Base-by-base conservation (phyloP, 2,113 vertebrate genomes). In the Microtus ochrogaster region DNA sequence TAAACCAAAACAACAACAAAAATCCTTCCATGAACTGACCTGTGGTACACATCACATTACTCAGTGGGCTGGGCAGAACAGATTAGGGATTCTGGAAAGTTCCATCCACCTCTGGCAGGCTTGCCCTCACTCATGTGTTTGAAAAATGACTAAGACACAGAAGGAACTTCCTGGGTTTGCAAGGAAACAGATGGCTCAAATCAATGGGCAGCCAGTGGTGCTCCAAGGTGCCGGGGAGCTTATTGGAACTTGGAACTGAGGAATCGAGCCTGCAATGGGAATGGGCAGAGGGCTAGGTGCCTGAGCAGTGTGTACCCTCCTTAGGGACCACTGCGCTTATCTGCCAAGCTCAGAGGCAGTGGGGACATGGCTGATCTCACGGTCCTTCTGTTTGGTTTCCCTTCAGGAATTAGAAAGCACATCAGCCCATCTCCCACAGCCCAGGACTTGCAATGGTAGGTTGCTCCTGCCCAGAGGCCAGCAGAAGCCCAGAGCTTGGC, bases 1-100 rank as follows among this genome's bases (percentile, higher is more conserved):
- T 26, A 63, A 83, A 63, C 58, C 14, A 44, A 77, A 82, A 63
- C 47, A 36, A 28, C 63, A 55, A 49, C 39, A 22, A 36, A 83
- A 91, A 33, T 49, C 91, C 9, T 82, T 81, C 49, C 73, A 52
- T 82, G 65, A 87, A 41, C 94, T 86, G 94, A 92, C 52, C 70
- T 41, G 61, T 28, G 41, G 13, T 36, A 44, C 36, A 44, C 22
- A 2, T 65, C 28, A 4, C 41, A 44, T 21, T 3, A 30, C 78
- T 78, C n/a, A 6, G 72, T 49, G n/a, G 68, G 79, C 26, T 33
- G 47, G 36, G 22, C 41, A 33, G 26, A 17, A 49, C 49, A 24
- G 39, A 82, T 30, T 17, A 65, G 73, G 49, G 8, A 47, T 92
- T 95, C 94, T 72, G 66, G 94, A 85, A 96, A 8, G 89, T 84